Base-by-base conservation (phyloP, 2,113 vertebrate genomes). In the Marmota monax region DNA sequence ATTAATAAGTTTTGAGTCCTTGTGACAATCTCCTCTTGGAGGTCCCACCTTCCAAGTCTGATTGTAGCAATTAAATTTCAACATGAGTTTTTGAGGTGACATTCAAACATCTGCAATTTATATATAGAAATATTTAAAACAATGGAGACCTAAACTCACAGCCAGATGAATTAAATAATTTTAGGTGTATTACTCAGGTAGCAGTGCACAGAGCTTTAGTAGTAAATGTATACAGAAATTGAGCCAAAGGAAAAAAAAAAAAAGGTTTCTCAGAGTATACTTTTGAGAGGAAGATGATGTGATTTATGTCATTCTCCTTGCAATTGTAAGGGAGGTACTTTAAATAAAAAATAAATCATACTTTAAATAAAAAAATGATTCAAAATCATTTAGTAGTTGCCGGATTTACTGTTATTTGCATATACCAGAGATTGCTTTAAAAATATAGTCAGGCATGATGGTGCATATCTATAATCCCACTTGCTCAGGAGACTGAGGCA, bases 281-380 rank as follows among this genome's bases (percentile, higher is more conserved):
- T 45, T 95, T 56, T 67, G 78, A 25, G 63, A 92, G 5, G 7
- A 56, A 95, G 94, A 25, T 53, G 8, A n/a, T 45, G 23, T 67
- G 14, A 95, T 23, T 96, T 45, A 79, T 17, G 20, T 88, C 10
- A 80, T 25, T 87, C 23, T 65, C n/a, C 51, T 88, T 88, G 14
- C 0, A 14, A 39, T 76, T 90, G 61, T 32, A 69, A 83, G 20
- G 9, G 12, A 84, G 12, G 4, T 32, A 74, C 61, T 80, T 51
- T 51, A 51, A 51, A 51, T 51, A 12, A 51, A 51, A 51, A 51
- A 51, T 51, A 51, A 51, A 51, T 51, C 29, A 17, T 70, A 89
- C 7, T 84, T 94, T 92, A 97, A 79, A 84, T 87, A 63, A 34
- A 94, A 94, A 87, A 95, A 79, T 39, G 58, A 12, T 25, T 87